Percentiles rank a stretch among this genome's conserved stretches.
phyloP scores from a whole-genome alignment of 2,888 invertebrate genomes.

The Pachydiplax longipennis region DNA sequence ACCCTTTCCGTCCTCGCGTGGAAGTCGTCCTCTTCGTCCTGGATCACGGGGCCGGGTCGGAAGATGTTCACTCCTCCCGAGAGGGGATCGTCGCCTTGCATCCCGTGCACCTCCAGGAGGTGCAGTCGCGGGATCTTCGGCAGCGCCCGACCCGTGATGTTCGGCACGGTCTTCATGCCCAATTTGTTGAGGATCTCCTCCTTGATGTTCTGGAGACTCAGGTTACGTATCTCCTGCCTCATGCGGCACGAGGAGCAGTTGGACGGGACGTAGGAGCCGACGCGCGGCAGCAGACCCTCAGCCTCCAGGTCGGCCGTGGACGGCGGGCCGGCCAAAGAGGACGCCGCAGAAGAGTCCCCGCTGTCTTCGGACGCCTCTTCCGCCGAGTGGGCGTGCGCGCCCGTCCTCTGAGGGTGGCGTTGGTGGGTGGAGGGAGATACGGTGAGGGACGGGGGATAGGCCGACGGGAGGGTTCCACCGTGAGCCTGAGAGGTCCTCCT shows the following conservation, averaged over 20 bases:
- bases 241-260: constrained; percentile 64
- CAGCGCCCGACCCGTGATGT: constrained; percentile 66
- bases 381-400: constrained; percentile 6
- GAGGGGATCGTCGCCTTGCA: constrained; percentile 59
- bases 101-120: constrained; percentile 61
- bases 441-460: background rate
- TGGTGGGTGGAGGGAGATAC: constrained; percentile 9
- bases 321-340: background rate
- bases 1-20: constrained; percentile 73
- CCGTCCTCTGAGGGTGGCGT: constrained; percentile 22
- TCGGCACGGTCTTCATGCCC: constrained; percentile 68
- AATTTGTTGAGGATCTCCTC: constrained; percentile 68
- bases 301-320: constrained; percentile 31
- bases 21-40: constrained; percentile 72
- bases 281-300: constrained; percentile 31
- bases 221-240: constrained; percentile 66
- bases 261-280: constrained; percentile 40
- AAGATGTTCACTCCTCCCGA: constrained; percentile 53
- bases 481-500: constrained; percentile 30
- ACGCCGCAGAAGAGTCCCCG: background rate
- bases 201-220: constrained; percentile 67
- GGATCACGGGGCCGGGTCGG: constrained; percentile 60
- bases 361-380: constrained; percentile 18
- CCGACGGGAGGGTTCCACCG: background rate
- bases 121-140: constrained; percentile 64